phyloP scores from a whole-genome alignment of 1,140 invertebrate species.

The Drosophila sucinea region DNA sequence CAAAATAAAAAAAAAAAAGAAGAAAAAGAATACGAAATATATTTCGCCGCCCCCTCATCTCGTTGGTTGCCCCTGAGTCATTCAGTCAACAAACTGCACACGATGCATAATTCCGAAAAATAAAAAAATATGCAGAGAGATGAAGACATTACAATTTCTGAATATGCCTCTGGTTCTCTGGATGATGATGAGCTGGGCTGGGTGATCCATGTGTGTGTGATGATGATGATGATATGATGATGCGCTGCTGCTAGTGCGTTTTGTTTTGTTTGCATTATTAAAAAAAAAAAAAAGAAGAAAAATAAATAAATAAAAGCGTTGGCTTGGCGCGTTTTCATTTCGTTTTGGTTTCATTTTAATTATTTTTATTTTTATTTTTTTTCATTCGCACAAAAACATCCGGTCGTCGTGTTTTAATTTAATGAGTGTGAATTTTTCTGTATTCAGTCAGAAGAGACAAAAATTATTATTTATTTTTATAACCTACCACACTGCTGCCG shows the following conservation, averaged over 20 bases:
- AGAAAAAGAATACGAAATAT: background rate
- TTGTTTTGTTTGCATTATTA: conserved; percentile 40
- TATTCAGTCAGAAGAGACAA: conserved; percentile 57
- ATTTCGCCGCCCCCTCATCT: conserved; percentile 35
- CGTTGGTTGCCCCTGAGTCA: conserved; percentile 34
- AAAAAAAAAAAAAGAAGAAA: conserved; percentile 2
- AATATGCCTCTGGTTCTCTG: conserved; percentile 31
- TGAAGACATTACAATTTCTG: conserved; percentile 53
- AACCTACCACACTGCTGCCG: conserved; percentile 12
- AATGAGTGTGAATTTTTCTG: conserved; percentile 72
- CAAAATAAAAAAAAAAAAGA: background rate
- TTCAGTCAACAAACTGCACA: conserved; percentile 24
- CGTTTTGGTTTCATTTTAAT: conserved; percentile 68
- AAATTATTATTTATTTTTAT: conserved; percentile 63
- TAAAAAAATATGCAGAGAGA: conserved; percentile 13
- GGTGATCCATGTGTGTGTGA: background rate
- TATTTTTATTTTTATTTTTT: conserved; percentile 54
- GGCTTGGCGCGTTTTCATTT: conserved; percentile 36
- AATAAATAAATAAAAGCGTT: background rate
- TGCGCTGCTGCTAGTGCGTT: conserved; percentile 20
- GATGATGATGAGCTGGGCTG: conserved; percentile 22
- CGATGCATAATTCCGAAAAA: conserved; percentile 50
- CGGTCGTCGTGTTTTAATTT: conserved; percentile 81
- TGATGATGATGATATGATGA: conserved; percentile 36
- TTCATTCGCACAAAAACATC: conserved; percentile 70